Base-by-base conservation (phyloP, 2,797 vertebrate genomes). In the Pelodytes ibericus region DNA sequence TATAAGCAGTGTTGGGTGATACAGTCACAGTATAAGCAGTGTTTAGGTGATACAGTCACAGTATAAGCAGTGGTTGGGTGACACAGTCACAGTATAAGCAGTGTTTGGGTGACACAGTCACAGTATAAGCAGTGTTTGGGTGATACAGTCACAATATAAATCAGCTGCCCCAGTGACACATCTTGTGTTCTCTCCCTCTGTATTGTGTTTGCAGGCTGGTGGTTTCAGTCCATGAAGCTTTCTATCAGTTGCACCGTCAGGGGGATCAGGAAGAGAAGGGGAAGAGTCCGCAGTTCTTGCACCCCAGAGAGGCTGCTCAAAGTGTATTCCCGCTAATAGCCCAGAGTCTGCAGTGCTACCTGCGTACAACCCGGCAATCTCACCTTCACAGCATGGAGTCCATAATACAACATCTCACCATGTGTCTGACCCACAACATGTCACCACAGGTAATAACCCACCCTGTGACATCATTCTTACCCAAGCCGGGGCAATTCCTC, bases 321-420 rank as follows among this genome's bases (percentile, higher is more conserved):
- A 96, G 96, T 64, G 92, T 99, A 81, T 99, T 99, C 83, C 98
- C 97, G 0, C 98, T 97, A 11, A 97, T 99, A 93, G 98, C 98
- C 2, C 93, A 96, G 25, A 93, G 96, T 0, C 86, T 99, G 84
- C 97, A 99, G 91, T 98, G 98, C 83, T 99, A 99, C 90, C 94
- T 99, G 81, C 95, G 96, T 7, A 95, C 96, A 84, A 99, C 96
- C 0, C 94, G 95, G 71, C 94, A 98, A 90, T 95, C 98, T 72
- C 94, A 98, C 86, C 97, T 95, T 86, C 96, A 99, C 89, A 99
- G 94, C 90, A 99, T 99, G 97, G 98, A 99, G 88, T 97, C 94
- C 87, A 99, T 99, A 85, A 92, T 98, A 87, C 95, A 95, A 79
- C 98, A 99, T 81, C 89, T 99, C 65, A 93, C 95, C 25, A 97